Base-by-base conservation (phyloP, 2,888 invertebrate genomes). In the Hirudinaria manillensis region DNA sequence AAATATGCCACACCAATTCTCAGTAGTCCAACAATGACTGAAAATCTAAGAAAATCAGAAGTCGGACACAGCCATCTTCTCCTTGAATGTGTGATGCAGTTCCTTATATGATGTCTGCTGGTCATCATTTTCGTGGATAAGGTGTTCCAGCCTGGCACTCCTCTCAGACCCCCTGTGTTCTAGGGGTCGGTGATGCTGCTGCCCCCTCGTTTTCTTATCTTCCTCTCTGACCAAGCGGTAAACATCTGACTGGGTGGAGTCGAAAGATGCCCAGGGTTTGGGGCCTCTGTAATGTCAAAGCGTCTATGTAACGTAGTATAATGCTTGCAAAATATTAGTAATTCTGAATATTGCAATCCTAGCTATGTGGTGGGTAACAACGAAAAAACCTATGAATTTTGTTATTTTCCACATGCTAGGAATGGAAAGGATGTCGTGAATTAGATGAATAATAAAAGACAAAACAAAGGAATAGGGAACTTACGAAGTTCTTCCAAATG, bases 231-330 rank as follows among this genome's bases (percentile, higher is more conserved):
- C 72, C 71, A 80, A 38, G 21, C 76, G 75, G 36, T 70, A 71
- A 16, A 80, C 79, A 45, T 76, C 76, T 16, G 80, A 80, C 29
- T 76, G 68, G 27, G 66, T 51, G 27, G 78, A 79, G 65, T 79
- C 77, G 71, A 79, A 80, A 45, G 74, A 72, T 29, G 61, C 61
- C 61, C 61, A 29, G 13, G 24, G 61, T 61, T 61, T 45, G 45
- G 45, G 61, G 32, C 45, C 51, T 77, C 77, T 45, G 66, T 68
- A 24, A 29, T 61, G 61, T 61, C n/a, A 29, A 16, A 4, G 61
- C 3, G 16, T 45, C 16, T 45, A 45, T 45, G 45, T 45, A 45
- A 45, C 3, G n/a, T n/a, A n/a, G n/a, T n/a, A n/a, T n/a, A n/a
- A n/a, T n/a, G n/a, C n/a, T n/a, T n/a, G n/a, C n/a, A n/a, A n/a